Percentiles rank a stretch among this genome's conserved stretches.
Evolutionary conservation across 2,888 invertebrate genomes (phyloP).

Genomic region (Erebia aethiops): DNA sequence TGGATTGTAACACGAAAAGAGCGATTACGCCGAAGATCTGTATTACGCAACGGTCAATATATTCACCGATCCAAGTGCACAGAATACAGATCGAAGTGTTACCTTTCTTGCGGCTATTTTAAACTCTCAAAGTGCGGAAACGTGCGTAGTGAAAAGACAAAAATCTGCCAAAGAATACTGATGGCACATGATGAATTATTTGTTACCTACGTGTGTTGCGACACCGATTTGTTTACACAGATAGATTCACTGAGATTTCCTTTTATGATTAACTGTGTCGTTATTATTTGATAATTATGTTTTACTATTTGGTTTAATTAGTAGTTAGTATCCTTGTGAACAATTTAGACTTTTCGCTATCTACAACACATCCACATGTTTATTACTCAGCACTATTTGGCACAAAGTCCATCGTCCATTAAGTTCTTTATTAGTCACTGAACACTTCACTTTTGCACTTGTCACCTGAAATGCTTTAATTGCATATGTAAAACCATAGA

Average conservation of each 20-base stretch:
- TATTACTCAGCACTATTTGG: constrained; percentile 29
- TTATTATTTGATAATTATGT: background rate
- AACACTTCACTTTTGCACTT: constrained; percentile 63
- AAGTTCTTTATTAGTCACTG: constrained; percentile 45
- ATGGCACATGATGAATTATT: background rate
- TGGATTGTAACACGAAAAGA: constrained; percentile 2
- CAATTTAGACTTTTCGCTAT: background rate
- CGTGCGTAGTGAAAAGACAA: constrained; percentile 13
- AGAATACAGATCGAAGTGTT: constrained; percentile 23
- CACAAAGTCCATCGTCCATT: constrained; percentile 29
- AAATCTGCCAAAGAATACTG: constrained; percentile 6
- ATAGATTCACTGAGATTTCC: background rate
- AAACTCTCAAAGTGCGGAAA: constrained; percentile 9
- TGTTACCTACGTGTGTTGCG: background rate
- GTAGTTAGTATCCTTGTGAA: background rate
- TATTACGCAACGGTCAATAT: constrained; percentile 11
- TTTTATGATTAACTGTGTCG: background rate
- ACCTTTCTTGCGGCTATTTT: constrained; percentile 14
- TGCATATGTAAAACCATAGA: constrained; percentile 43
- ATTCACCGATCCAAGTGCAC: constrained; percentile 3
- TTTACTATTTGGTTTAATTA: background rate
- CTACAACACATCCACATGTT: constrained; percentile 21
- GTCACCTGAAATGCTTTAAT: constrained; percentile 49
- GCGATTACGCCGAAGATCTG: background rate
- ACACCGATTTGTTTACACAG: background rate